These are phyloP conservation scores for Alligator mississippiensis DNA, from an alignment of 2,113 vertebrate genomes.

Conservation along the genomic window DNA sequence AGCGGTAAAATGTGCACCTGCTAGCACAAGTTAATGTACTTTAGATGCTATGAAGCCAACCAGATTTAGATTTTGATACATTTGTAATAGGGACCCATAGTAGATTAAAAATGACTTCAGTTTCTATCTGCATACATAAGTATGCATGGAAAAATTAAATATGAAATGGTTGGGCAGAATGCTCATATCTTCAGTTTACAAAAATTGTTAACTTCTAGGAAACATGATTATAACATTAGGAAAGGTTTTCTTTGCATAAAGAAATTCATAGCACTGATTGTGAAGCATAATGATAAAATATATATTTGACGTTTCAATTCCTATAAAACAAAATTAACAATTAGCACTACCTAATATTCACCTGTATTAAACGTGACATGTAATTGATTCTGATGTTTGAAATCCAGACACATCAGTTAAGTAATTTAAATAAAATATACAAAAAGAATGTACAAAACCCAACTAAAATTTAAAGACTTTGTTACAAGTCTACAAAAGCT, in stretches of 20 bases:
- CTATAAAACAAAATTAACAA: slow-evolving; percentile 83
- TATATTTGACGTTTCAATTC: slow-evolving; percentile 78
- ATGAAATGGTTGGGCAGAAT: slow-evolving; percentile 75
- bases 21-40: slow-evolving; percentile 80
- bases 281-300: slow-evolving; percentile 84
- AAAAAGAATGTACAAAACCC: slow-evolving; percentile 84
- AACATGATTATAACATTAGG: slow-evolving; percentile 80
- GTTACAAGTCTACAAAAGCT: slow-evolving; percentile 86
- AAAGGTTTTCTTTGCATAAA: slow-evolving; percentile 81
- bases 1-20: slow-evolving; percentile 79
- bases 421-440: slow-evolving; percentile 87
- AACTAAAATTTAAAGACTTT: slow-evolving; percentile 87
- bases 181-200: slow-evolving; percentile 72
- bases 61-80: slow-evolving; percentile 73
- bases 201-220: slow-evolving; percentile 74
- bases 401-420: slow-evolving; percentile 80
- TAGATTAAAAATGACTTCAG: slow-evolving; percentile 76
- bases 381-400: slow-evolving; percentile 78
- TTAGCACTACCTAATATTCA: slow-evolving; percentile 79
- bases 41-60: slow-evolving; percentile 76
- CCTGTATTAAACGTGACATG: slow-evolving; percentile 82
- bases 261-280: slow-evolving; percentile 84
- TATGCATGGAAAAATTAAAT: slow-evolving; percentile 70
- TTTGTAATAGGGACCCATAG: slow-evolving; percentile 73
- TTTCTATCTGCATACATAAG: slow-evolving; percentile 71